Evolutionary conservation across 2,888 invertebrate genomes (phyloP).

Genomic region (Chesias legatella): DNA sequence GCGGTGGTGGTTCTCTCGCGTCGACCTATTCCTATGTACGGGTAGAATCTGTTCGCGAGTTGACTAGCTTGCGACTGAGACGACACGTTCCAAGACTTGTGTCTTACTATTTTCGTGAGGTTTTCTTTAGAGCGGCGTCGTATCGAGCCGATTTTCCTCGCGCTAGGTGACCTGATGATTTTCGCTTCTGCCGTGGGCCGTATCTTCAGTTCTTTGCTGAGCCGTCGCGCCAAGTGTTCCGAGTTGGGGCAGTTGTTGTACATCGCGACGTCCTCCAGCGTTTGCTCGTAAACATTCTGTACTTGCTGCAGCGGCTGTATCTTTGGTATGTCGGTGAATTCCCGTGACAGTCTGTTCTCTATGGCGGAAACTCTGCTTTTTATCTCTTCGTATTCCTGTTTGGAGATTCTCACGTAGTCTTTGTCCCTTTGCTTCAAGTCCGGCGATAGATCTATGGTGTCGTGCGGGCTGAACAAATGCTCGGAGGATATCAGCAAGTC

Average conservation of each 20-base stretch:
- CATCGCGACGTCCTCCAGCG: conserved; percentile 84
- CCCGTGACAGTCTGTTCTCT: conserved; percentile 85
- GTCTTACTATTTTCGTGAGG: conserved; percentile 77
- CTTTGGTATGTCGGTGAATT: conserved; percentile 78
- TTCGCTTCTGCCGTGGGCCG: conserved; percentile 84
- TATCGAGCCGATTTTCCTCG: conserved; percentile 88
- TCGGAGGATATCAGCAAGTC: conserved; percentile 68
- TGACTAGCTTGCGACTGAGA: conserved; percentile 64
- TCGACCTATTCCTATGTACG: conserved; percentile 75
- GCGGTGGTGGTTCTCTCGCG: conserved; percentile 58
- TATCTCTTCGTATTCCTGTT: conserved; percentile 88
- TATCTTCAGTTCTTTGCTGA: conserved; percentile 88
- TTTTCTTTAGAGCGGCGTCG: conserved; percentile 86
- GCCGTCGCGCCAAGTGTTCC: conserved; percentile 84
- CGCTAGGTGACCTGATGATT: conserved; percentile 89
- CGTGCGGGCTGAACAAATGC: conserved; percentile 65
- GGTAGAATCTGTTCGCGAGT: conserved; percentile 69
- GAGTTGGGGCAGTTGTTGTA: conserved; percentile 80
- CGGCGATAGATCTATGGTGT: conserved; percentile 67
- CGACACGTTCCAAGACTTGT: conserved; percentile 84
- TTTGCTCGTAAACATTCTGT: conserved; percentile 86
- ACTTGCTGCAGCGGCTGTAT: conserved; percentile 82
- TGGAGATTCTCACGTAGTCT: conserved; percentile 86
- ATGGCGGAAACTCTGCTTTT: conserved; percentile 87
- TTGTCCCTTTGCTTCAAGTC: conserved; percentile 63